Percentiles rank a stretch among this genome's conserved stretches.
phyloP scores from a whole-genome alignment of 2,888 invertebrate genomes.

The Pammene aurita region DNA sequence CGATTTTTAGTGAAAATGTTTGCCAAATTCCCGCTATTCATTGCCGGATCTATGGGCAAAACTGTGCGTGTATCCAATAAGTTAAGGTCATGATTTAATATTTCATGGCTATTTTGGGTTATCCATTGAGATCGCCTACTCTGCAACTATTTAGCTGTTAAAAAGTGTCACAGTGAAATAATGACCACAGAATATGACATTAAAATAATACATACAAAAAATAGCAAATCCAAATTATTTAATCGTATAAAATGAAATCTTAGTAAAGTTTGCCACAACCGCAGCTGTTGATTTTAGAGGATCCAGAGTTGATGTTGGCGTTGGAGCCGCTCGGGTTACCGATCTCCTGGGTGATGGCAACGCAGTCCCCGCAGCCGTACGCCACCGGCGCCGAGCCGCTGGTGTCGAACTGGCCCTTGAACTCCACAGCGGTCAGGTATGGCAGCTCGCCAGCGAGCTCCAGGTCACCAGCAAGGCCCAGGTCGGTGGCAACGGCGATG shows the following conservation, averaged over 20 bases:
- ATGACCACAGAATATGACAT: no score
- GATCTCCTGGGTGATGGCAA: slow-evolving; percentile 27
- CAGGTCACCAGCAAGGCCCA: slow-evolving; percentile 12
- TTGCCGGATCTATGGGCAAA: no score
- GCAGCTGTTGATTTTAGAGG: slow-evolving; percentile 14
- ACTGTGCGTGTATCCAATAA: no score
- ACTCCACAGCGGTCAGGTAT: slow-evolving; percentile 45
- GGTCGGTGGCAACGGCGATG: slow-evolving; percentile 52
- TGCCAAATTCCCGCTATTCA: no score
- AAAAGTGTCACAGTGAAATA: no score
- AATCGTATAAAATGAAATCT: neutral
- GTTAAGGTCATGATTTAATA: no score
- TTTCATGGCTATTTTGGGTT: no score
- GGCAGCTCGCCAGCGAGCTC: slow-evolving; percentile 10
- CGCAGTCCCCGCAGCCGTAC: slow-evolving; percentile 32
- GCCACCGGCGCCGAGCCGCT: slow-evolving; percentile 5
- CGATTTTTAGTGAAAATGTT: no score
- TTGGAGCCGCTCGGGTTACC: slow-evolving; percentile 28
- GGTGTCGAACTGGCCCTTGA: slow-evolving; percentile 41
- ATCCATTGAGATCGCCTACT: no score
- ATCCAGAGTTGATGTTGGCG: neutral
- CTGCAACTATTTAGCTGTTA: neutral
- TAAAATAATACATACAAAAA: no score
- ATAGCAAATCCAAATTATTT: neutral
- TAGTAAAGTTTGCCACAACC: neutral